These are phyloP conservation scores for Acromyrmex echinatior DNA, from an alignment of 1,140 invertebrate genomes.

Conservation along the genomic window DNA sequence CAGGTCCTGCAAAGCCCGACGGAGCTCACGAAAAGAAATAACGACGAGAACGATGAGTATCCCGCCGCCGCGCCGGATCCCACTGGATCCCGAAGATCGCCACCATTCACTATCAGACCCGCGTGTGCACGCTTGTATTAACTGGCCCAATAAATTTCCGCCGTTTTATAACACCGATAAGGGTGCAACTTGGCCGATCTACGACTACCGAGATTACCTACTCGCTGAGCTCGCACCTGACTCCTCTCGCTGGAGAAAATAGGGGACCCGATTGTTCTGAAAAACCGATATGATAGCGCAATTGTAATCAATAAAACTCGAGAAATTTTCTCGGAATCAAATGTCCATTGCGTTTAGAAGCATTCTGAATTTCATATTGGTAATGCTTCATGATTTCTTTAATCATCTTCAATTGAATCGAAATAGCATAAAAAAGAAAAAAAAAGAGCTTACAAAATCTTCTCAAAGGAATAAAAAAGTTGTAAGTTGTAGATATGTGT, in stretches of 20 bases:
- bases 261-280: conserved; percentile 21
- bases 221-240: conserved; percentile 57
- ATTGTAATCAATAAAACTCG: conserved; percentile 21
- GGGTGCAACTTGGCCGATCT: conserved; percentile 13
- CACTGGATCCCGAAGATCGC: conserved; percentile 51
- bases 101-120: conserved; percentile 73
- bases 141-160: conserved; percentile 73
- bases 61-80: conserved; percentile 19
- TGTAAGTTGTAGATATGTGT: too few relatives aligned
- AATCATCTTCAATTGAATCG: neutral
- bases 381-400: neutral
- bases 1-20: conserved; percentile 73
- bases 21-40: conserved; percentile 70
- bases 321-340: neutral
- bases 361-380: neutral
- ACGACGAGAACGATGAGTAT: conserved; percentile 68
- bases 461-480: too few relatives aligned
- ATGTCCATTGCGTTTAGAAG: neutral
- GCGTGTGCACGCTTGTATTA: conserved; percentile 23
- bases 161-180: conserved; percentile 59
- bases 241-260: conserved; percentile 14
- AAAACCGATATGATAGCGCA: neutral
- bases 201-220: conserved; percentile 25
- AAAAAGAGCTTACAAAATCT: neutral
- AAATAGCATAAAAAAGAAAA: neutral